These are phyloP conservation scores for Agrotis puta DNA, from an alignment of 2,888 invertebrate genomes.

Conservation along the genomic window DNA sequence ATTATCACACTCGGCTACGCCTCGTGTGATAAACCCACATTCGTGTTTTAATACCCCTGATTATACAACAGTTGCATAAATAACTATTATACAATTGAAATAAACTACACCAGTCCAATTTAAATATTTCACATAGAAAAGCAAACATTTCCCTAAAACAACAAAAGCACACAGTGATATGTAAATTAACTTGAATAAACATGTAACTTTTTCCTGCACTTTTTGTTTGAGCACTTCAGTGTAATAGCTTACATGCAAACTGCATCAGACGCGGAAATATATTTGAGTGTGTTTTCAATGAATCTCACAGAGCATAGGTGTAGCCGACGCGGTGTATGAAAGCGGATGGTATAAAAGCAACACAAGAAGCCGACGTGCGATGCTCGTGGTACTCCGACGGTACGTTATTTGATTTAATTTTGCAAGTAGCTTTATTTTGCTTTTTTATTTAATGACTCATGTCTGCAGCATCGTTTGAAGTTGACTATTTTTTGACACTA, in stretches of 20 bases:
- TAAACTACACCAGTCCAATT: conserved; percentile 12
- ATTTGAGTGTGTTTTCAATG: conserved; percentile 40
- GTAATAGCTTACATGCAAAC: conserved; percentile 28
- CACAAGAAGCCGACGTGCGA: conserved; percentile 75
- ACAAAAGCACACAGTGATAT: conserved; percentile 23
- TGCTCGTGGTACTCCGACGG: conserved; percentile 81
- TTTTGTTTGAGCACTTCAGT: conserved; percentile 41
- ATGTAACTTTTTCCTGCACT: conserved; percentile 19
- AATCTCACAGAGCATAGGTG: conserved; percentile 77
- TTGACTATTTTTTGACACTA: conserved; percentile 17
- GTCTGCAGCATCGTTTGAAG: conserved; percentile 25
- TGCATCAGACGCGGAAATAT: conserved; percentile 24
- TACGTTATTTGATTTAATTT: conserved; percentile 60
- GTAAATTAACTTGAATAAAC: conserved; percentile 39
- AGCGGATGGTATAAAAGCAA: conserved; percentile 81
- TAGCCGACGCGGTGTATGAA: conserved; percentile 82
- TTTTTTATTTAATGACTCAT: conserved; percentile 45
- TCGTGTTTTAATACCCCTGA: too few species aligned
- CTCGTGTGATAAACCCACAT: too few species aligned
- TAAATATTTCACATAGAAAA: conserved; percentile 19
- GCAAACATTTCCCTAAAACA: conserved; percentile 29
- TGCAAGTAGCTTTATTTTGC: conserved; percentile 49
- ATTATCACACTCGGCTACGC: too few species aligned
- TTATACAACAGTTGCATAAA: too few species aligned
- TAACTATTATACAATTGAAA: not conserved